Evolutionary conservation across 1,140 invertebrate genomes (phyloP), one percentile per base, ranked within the genome.

Genomic region (Drosophila funebris): DNA sequence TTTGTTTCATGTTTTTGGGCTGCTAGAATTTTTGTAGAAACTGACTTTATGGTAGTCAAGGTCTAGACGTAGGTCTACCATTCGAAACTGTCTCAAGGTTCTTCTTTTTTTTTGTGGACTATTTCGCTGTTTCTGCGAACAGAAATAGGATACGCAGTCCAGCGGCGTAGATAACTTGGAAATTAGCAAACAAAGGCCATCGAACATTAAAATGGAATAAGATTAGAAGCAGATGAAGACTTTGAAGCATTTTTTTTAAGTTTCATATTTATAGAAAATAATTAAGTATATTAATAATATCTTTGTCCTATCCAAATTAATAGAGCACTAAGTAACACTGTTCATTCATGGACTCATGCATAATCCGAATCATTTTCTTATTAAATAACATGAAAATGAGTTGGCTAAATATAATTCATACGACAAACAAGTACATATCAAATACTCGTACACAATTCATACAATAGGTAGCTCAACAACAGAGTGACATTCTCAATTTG

Each of bases 21-120:
- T 36, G 41, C 41, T 36, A 16, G 43, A 52, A 76, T 66, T 84
- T 84, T 84, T 76, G 78, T 54, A 27, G 82, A 64, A 84, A 76
- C 39, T 88, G 75, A 70, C 75, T 83, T 88, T 83, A 78, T 88
- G 83, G 37, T 77, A 78, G 78, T 81, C 83, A 79, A 87, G 83
- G 83, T 60, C 70, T 57, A 36, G 73, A 27, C 58, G 22, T 22
- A 20, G 33, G 5, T 36, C 57, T 57, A 16, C 29, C 62, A 60
- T 70, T 62, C 50, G 16, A 71, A 83, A 78, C 60, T 82, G 78
- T 88, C 60, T 73, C 78, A 82, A 70, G 70, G 56, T 78, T 67
- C 57, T 78, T 60, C 36, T 75, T 36, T 44, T 54, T 33, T 63
- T 39, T 39, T 43, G 58, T 39, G 22, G 16, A 20, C 20, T 13